Conservation (phyloP, 1,140 invertebrate genomes). For the Drosophila pseudoobscura region DNA sequence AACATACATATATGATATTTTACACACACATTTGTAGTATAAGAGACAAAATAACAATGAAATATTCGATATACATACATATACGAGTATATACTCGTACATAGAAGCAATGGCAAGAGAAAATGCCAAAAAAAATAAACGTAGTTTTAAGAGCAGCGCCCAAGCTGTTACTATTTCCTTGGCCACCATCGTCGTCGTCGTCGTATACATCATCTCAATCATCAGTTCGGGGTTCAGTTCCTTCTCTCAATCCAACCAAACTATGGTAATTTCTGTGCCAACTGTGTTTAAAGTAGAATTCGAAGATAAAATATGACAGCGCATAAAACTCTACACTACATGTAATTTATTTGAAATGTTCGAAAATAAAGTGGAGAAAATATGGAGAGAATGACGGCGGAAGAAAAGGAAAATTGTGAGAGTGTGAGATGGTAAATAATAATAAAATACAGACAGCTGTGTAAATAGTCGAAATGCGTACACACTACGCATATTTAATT, state of each 20-base stretch:
- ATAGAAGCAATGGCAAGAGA: constrained; percentile 41
- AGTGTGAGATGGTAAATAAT: constrained; percentile 58
- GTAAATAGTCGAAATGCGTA: constrained; percentile 72
- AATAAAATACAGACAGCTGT: constrained; percentile 67
- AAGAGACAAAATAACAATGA: constrained; percentile 33
- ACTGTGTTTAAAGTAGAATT: constrained; percentile 65
- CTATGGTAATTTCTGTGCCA: constrained; percentile 69
- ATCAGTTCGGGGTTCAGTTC: constrained; percentile 69
- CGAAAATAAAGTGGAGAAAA: constrained; percentile 44
- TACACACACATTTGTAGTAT: constrained; percentile 21
- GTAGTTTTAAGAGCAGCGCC: constrained; percentile 47
- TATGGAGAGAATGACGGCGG: constrained; percentile 19
- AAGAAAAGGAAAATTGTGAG: not conserved
- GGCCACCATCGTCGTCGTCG: constrained; percentile 42
- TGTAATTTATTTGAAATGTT: constrained; percentile 67
- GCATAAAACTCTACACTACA: constrained; percentile 54
- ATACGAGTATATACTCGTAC: constrained; percentile 7
- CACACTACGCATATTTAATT: constrained; percentile 50
- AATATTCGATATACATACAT: constrained; percentile 17
- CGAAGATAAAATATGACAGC: constrained; percentile 56
- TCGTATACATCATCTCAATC: constrained; percentile 32
- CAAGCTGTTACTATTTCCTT: constrained; percentile 28
- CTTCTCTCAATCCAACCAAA: constrained; percentile 58
- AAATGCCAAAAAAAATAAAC: constrained; percentile 16
- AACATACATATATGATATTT: constrained; percentile 47